A percentile compares a stretch with the other conserved stretches of the same genome.
Conservation (phyloP, 2,797 vertebrate species). For the Tolypeutes matacus region DNA sequence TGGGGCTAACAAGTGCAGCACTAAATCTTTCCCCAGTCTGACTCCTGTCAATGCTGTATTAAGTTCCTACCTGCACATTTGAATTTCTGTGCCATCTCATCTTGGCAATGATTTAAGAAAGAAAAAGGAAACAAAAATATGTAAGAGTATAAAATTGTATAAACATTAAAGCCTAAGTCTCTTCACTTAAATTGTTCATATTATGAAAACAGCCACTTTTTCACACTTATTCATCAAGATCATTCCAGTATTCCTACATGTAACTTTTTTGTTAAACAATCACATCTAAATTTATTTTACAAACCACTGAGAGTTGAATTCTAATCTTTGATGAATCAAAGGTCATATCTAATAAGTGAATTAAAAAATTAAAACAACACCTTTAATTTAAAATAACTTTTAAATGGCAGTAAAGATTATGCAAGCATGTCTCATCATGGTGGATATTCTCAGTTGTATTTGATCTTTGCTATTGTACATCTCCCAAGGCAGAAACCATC, state of each 20-base stretch:
- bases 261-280: not conserved
- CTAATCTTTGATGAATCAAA: not conserved
- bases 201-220: not conserved
- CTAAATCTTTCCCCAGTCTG: not conserved
- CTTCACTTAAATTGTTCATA: not conserved
- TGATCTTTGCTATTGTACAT: conserved; percentile 23
- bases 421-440: not conserved
- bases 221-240: not conserved
- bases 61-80: not conserved
- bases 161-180: not conserved
- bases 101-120: no score
- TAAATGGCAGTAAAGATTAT: not conserved
- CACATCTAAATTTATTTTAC: not conserved
- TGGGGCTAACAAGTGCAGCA: not conserved
- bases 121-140: not conserved
- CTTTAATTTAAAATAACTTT: conserved; percentile 1
- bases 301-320: not conserved
- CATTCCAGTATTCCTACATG: not conserved
- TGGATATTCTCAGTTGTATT: not conserved
- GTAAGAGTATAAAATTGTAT: not conserved
- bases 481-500: not conserved
- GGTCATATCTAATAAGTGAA: not conserved
- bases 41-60: not conserved
- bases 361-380: not conserved
- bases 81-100: not conserved